Conservation (phyloP, 2,888 invertebrate genomes). For the Ectemnius cavifrons region DNA sequence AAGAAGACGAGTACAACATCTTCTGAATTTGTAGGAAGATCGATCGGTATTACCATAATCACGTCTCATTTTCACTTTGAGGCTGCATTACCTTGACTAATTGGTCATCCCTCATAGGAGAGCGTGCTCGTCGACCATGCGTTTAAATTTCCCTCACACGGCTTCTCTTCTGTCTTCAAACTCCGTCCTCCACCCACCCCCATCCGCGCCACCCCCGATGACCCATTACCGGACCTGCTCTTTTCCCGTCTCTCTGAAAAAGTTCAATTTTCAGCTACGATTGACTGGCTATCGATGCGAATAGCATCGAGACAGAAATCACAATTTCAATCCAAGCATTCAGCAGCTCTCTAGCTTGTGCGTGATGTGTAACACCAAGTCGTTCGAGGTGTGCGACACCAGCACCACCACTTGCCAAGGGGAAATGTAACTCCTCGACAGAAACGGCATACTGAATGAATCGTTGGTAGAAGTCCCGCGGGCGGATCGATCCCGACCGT, state of each 20-base stretch:
- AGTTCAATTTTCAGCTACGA: conserved; percentile 24
- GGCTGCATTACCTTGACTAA: conserved; percentile 9
- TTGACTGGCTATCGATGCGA: conserved; percentile 5
- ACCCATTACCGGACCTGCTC: no score
- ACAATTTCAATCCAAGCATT: conserved; percentile 32
- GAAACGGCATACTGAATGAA: conserved; percentile 43
- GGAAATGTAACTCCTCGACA: conserved; percentile 35
- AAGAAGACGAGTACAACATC: no score
- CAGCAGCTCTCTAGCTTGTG: no score
- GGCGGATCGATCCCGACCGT: neutral
- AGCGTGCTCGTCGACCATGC: neutral
- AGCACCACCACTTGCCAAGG: conserved; percentile 16
- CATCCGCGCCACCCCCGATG: no score
- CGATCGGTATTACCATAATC: no score
- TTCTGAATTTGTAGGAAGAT: no score
- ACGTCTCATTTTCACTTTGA: conserved; percentile 4
- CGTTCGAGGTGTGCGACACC: neutral
- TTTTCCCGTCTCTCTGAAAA: conserved; percentile 4
- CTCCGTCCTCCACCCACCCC: no score
- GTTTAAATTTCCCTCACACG: neutral
- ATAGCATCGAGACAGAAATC: conserved; percentile 41
- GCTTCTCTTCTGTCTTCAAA: no score
- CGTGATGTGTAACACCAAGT: no score
- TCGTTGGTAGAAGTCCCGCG: conserved; percentile 32
- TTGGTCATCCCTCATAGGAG: conserved; percentile 5